These are phyloP conservation scores for Lucilia sericata DNA, from an alignment of 1,140 invertebrate genomes.

Conservation along the genomic window DNA sequence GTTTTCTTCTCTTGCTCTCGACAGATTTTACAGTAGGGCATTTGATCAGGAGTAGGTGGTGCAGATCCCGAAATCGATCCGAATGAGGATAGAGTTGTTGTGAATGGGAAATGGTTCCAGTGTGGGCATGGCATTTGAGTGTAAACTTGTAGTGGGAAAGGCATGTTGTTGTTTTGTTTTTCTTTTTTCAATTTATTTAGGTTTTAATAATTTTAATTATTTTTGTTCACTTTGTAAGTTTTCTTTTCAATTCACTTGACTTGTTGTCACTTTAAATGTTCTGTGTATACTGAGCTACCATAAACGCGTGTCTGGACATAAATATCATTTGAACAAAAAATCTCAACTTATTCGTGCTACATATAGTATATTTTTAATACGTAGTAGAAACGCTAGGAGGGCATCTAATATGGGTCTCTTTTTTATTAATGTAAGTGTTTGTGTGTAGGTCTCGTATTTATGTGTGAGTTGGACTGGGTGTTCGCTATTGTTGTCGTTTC, in stretches of 20 bases:
- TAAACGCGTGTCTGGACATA: constrained; percentile 38
- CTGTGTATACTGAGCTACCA: constrained; percentile 29
- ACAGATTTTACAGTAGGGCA: constrained; percentile 46
- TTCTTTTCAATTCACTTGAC: constrained; percentile 14
- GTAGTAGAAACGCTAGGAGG: not conserved
- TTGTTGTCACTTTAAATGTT: constrained; percentile 34
- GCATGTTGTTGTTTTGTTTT: constrained; percentile 51
- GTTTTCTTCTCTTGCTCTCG: not conserved
- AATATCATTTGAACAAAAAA: not conserved
- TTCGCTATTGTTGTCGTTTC: not conserved
- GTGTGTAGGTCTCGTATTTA: not conserved
- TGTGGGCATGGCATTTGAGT: constrained; percentile 66
- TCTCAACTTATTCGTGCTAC: not conserved
- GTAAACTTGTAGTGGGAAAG: constrained; percentile 63
- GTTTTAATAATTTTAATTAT: not conserved
- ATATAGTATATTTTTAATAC: not conserved
- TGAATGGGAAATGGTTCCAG: constrained; percentile 65
- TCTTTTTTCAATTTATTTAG: constrained; percentile 13
- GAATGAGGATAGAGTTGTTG: constrained; percentile 50
- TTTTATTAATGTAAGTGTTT: not conserved
- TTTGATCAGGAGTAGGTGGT: constrained; percentile 43
- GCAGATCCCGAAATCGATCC: constrained; percentile 27
- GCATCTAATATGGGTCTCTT: not conserved
- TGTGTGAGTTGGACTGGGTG: not conserved
- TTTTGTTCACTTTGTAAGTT: constrained; percentile 9